Evolutionary conservation across 2,888 invertebrate species (phyloP).

Genomic region (Lepetodrilus schrolli): DNA sequence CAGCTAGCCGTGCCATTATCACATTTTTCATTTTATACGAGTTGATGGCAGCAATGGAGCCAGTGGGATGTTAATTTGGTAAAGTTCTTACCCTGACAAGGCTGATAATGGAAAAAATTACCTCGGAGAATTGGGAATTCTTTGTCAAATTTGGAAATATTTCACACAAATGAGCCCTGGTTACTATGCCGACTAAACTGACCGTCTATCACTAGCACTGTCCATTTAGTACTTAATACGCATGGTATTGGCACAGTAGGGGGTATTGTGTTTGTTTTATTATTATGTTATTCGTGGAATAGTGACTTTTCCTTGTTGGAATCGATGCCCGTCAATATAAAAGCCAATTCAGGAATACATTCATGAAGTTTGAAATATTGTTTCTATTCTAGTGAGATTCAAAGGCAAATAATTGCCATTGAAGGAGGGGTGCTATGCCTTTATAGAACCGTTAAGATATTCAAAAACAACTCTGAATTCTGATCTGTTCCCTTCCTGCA

Average conservation of each 20-base stretch:
- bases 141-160: conserved; percentile 29
- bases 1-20: conserved; percentile 13
- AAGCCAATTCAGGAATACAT: conserved; percentile 6
- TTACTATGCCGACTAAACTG: not conserved
- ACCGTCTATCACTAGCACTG: conserved; percentile 4
- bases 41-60: conserved; percentile 8
- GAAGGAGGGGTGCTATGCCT: not conserved
- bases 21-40: conserved; percentile 25
- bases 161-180: conserved; percentile 16
- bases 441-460: not conserved
- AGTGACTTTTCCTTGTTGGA: not conserved
- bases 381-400: not conserved
- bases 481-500: not conserved
- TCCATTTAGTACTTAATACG: conserved; percentile 28
- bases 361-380: conserved; percentile 22
- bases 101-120: conserved; percentile 29
- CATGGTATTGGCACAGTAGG: conserved; percentile 22
- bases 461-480: not conserved
- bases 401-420: not conserved
- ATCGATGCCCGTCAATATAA: conserved; percentile 6
- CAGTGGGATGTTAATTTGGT: conserved; percentile 23
- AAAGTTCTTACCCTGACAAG: conserved; percentile 25
- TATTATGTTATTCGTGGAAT: conserved; percentile 26
- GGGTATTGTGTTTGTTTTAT: conserved; percentile 29
- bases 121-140: conserved; percentile 31